A percentile compares a stretch with the other conserved stretches of the same genome.
Conservation (phyloP, 2,888 invertebrate genomes). For the Erebia aethiops region DNA sequence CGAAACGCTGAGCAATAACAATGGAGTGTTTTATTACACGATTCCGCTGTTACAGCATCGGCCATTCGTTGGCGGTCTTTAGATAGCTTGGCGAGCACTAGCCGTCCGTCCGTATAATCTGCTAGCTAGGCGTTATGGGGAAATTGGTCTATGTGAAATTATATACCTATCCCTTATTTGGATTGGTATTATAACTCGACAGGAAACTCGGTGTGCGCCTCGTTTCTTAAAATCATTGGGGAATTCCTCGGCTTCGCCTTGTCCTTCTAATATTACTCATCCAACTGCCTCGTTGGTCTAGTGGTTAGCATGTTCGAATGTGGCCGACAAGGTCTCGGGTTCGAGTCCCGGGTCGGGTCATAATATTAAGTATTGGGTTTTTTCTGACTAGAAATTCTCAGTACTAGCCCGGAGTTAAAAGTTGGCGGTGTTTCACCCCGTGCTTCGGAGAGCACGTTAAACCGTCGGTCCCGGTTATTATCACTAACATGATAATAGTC, state of each 20-base stretch:
- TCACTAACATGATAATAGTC: too few relatives aligned
- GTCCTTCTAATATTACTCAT: too few relatives aligned
- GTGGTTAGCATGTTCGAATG: too few relatives aligned
- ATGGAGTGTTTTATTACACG: constrained; percentile 41
- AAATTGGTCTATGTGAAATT: constrained; percentile 9
- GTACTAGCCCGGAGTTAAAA: too few relatives aligned
- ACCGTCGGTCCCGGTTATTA: too few relatives aligned
- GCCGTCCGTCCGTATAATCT: constrained; percentile 23
- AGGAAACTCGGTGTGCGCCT: neutral
- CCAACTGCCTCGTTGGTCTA: too few relatives aligned
- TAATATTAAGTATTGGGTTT: too few relatives aligned
- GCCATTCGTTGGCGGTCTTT: constrained; percentile 38
- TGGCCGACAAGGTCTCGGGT: too few relatives aligned
- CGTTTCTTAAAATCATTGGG: neutral
- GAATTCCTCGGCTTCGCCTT: neutral
- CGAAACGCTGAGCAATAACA: constrained; percentile 42
- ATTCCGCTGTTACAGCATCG: constrained; percentile 32
- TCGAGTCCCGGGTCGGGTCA: too few relatives aligned
- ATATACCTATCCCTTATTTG: constrained; percentile 13
- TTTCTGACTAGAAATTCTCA: too few relatives aligned
- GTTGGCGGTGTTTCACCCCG: too few relatives aligned
- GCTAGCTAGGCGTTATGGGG: constrained; percentile 24
- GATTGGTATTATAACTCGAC: neutral
- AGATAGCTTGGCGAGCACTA: constrained; percentile 28
- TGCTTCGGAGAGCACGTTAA: too few relatives aligned